Evolutionary conservation across 23 tunicate genomes (phyloP), one percentile per base, ranked within the genome.

Genomic region (Trididemnum clinides): DNA sequence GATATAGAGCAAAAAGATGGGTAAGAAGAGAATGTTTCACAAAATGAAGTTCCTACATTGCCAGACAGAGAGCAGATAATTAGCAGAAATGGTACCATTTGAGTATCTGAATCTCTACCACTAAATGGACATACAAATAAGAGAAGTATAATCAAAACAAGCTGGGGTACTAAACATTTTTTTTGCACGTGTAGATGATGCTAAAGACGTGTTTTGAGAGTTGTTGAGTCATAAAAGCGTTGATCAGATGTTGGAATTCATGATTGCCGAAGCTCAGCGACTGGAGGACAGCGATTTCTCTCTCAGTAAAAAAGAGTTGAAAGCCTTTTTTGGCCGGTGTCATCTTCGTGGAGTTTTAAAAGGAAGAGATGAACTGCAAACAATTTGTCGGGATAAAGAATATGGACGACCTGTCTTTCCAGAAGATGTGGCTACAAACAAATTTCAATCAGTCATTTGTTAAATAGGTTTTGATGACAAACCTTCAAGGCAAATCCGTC

Each of bases 231-330:
- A 44, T 44, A 44, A 44, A 44, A 44, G 15, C 54, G 54, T 44
- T 44, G 54, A 15, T 44, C 54, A 44, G 12, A 44, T 44, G 10
- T 44, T 63, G 71, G 28, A 63, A n/a, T 63, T 63, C 23, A 63
- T 22, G 28, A 63, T 63, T n/a, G 71, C 71, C 71, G 71, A 63
- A 63, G 71, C 71, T 63, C 26, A 63, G 71, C 71, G 19, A 63
- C 71, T 10, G 28, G 71, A 22, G 6, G 71, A n/a, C 28, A 63
- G 23, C 71, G 23, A 63, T 10, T 63, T 63, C 28, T 63, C 23
- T 63, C 71, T 63, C 71, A 63, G 71, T 10, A 63, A 63, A 63
- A 25, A 63, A 63, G 71, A 63, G 71, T 63, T 63, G 71, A 22
- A 63, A 63, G 71, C 71, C 21, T 63, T 63, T 63, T 63, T 63